phyloP scores from a whole-genome alignment of 2,113 vertebrate genomes.

The Sakesphorus luctuosus region DNA sequence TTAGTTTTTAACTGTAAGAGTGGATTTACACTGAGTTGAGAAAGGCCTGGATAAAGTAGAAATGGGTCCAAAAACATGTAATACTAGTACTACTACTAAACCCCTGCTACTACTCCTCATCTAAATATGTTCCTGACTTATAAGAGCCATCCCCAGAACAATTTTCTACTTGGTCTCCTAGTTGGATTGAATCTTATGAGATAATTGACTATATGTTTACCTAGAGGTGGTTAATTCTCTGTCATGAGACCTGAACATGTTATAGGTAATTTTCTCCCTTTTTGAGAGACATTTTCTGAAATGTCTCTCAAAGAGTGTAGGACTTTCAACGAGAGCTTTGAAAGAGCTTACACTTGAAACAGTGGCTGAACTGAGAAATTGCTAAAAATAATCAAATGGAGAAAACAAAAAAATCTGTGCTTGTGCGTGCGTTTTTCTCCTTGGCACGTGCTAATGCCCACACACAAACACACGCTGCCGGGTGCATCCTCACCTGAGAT shows the following conservation, averaged over 20 bases:
- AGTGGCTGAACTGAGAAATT: background rate
- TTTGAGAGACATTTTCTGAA: background rate
- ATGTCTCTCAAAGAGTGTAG: background rate
- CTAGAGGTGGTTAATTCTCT: slow-evolving; percentile 14
- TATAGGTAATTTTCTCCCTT: background rate
- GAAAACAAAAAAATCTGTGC: background rate
- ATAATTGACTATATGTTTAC: slow-evolving; percentile 7
- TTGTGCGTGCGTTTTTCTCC: rapidly evolving
- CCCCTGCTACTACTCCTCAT: background rate
- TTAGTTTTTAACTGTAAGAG: slow-evolving; percentile 38
- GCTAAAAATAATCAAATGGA: slow-evolving; percentile 5
- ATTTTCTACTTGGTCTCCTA: background rate
- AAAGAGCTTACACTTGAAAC: background rate
- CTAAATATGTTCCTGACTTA: slow-evolving; percentile 21
- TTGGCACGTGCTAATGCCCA: background rate
- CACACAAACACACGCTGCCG: background rate
- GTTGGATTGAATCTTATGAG: slow-evolving; percentile 31
- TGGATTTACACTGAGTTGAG: slow-evolving; percentile 3
- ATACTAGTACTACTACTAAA: background rate
- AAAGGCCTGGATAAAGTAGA: slow-evolving; percentile 35
- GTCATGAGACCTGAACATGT: background rate
- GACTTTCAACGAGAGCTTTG: background rate
- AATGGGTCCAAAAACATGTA: slow-evolving; percentile 32
- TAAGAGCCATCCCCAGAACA: background rate
- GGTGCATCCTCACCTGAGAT: background rate